Evolutionary conservation across 2,888 invertebrate genomes (phyloP).

Genomic region (Melinaea marsaeus): DNA sequence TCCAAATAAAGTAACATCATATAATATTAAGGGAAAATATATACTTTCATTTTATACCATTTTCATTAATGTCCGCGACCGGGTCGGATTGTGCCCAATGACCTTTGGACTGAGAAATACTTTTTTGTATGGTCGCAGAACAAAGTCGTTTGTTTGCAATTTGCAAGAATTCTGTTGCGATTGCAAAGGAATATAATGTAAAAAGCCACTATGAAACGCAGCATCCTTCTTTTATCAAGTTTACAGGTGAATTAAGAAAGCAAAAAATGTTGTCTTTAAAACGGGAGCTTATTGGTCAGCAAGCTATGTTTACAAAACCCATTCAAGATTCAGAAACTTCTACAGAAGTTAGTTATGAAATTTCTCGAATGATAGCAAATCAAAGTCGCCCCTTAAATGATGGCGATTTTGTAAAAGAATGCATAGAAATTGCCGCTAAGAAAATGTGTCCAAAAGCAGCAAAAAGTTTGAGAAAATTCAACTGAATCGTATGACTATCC

Average conservation of each 20-base stretch:
- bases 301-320: no score
- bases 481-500: no score
- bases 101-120: constrained; percentile 12
- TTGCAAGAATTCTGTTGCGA: constrained; percentile 1
- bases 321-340: no score
- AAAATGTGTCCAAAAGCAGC: no score
- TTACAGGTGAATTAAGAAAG: constrained; percentile 11
- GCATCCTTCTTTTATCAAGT: constrained; percentile 16
- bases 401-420: constrained; percentile 28
- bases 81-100: no score
- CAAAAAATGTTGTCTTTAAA: neutral
- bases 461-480: no score
- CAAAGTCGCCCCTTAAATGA: constrained; percentile 27
- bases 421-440: neutral
- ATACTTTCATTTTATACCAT: no score
- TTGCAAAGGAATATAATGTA: neutral
- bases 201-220: constrained; percentile 21
- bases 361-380: constrained; percentile 20
- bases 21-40: no score
- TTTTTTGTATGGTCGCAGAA: constrained; percentile 5
- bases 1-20: no score
- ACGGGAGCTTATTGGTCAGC: no score
- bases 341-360: no score
- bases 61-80: no score
- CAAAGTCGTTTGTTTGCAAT: constrained; percentile 10